Conservation (phyloP, 1,140 invertebrate species). For the Nilaparvata lugens region DNA sequence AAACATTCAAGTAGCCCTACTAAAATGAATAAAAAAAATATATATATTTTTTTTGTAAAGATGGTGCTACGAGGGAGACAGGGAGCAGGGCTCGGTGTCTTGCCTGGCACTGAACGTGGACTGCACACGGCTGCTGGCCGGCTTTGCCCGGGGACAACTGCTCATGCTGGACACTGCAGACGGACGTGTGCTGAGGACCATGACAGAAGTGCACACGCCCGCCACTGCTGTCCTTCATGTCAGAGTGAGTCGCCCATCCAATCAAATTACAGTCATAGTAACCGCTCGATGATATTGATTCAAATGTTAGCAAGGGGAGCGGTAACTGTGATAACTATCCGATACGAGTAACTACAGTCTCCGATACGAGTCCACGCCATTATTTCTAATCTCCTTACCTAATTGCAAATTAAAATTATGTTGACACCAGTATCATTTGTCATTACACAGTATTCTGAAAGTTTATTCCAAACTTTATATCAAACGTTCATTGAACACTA, state of each 20-base stretch:
- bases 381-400: too few species aligned
- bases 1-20: too few species aligned
- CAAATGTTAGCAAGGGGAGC: not conserved
- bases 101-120: conserved; percentile 71
- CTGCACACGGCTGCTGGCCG: conserved; percentile 73
- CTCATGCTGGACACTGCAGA: conserved; percentile 70
- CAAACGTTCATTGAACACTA: too few species aligned
- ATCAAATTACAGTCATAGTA: not conserved
- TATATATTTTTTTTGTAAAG: not conserved
- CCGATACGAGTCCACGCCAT: too few species aligned
- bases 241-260: conserved; percentile 57
- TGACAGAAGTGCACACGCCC: conserved; percentile 39
- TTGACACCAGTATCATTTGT: too few species aligned
- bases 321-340: too few species aligned
- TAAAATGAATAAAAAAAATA: too few species aligned
- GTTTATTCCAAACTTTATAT: too few species aligned
- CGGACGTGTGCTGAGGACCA: conserved; percentile 66
- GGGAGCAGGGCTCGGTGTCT: conserved; percentile 67
- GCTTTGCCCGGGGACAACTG: conserved; percentile 79
- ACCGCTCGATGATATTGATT: not conserved
- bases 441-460: too few species aligned
- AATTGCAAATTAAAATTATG: too few species aligned
- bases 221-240: conserved; percentile 41
- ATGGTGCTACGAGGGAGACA: conserved; percentile 57
- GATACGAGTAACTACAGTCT: too few species aligned